Conservation (phyloP, 2,113 vertebrate species). For the Taxidea taxus region DNA sequence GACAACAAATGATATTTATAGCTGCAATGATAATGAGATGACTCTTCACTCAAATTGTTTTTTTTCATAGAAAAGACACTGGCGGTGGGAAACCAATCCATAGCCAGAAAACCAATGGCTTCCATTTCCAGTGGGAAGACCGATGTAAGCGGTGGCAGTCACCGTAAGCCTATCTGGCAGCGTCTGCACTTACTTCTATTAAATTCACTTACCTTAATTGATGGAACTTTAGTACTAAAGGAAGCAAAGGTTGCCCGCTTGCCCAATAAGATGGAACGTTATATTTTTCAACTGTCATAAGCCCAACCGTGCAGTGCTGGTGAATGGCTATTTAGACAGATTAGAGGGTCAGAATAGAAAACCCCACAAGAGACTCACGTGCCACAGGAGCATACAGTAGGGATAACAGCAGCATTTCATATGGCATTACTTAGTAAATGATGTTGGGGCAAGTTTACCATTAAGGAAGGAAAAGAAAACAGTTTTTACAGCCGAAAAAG, state of each 20-base stretch:
- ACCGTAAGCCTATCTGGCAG: background rate
- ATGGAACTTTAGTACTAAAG: background rate
- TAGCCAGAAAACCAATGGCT: background rate
- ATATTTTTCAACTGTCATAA: background rate
- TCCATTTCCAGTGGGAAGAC: background rate
- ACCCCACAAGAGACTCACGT: background rate
- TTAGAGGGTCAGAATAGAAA: background rate
- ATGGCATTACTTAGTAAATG: background rate
- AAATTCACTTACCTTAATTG: background rate
- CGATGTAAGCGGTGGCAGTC: background rate
- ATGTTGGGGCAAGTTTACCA: background rate
- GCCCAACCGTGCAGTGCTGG: background rate
- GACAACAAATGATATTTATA: background rate
- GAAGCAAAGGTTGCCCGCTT: background rate
- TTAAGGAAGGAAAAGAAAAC: background rate
- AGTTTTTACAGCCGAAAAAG: background rate
- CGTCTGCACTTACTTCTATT: background rate
- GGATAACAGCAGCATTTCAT: background rate
- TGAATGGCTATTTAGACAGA: background rate
- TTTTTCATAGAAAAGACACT: background rate
- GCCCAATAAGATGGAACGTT: background rate
- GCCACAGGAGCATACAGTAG: accelerated
- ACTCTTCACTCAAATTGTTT: background rate
- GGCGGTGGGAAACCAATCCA: background rate
- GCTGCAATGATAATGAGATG: background rate